A percentile compares a stretch with the other conserved stretches of the same genome.
phyloP scores from a whole-genome alignment of 2,113 vertebrate genomes.

The Pungitius pungitius region DNA sequence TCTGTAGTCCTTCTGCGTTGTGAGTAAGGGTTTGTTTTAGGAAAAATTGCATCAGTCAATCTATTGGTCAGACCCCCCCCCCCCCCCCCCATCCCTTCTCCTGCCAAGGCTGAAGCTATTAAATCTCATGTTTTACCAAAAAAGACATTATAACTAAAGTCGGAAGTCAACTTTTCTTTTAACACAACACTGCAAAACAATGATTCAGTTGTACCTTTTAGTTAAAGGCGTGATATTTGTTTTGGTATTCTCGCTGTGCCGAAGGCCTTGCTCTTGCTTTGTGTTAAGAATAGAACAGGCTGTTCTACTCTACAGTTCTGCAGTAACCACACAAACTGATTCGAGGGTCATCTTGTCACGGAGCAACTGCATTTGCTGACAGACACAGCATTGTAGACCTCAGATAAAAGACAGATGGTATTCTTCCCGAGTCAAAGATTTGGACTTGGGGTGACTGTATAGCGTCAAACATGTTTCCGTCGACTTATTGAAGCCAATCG shows the following conservation, averaged over 20 bases:
- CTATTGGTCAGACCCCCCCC: slow-evolving; percentile 52
- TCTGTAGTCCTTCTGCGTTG: slow-evolving; percentile 39
- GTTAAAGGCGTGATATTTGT: slow-evolving; percentile 67
- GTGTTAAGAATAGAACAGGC: not conserved
- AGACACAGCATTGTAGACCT: slow-evolving; percentile 16
- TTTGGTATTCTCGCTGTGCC: slow-evolving; percentile 47
- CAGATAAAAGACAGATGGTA: slow-evolving; percentile 49
- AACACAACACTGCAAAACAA: slow-evolving; percentile 70
- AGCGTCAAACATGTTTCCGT: slow-evolving; percentile 47
- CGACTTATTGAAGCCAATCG: slow-evolving; percentile 57
- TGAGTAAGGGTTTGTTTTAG: slow-evolving; percentile 28
- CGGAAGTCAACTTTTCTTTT: slow-evolving; percentile 59
- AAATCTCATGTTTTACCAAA: slow-evolving; percentile 66
- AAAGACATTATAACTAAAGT: slow-evolving; percentile 65
- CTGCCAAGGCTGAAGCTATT: slow-evolving; percentile 60
- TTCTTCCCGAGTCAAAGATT: slow-evolving; percentile 37
- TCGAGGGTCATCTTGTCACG: slow-evolving; percentile 19
- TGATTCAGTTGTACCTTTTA: slow-evolving; percentile 69
- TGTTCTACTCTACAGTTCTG: not conserved
- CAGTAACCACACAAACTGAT: slow-evolving; percentile 9
- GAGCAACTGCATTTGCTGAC: slow-evolving; percentile 11
- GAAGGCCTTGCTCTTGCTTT: not conserved
- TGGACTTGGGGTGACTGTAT: slow-evolving; percentile 41
- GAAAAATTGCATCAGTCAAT: slow-evolving; percentile 57
- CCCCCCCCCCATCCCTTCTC: not conserved